phyloP scores from a whole-genome alignment of 2,113 vertebrate species.

The Ceyx cyanopectus region DNA sequence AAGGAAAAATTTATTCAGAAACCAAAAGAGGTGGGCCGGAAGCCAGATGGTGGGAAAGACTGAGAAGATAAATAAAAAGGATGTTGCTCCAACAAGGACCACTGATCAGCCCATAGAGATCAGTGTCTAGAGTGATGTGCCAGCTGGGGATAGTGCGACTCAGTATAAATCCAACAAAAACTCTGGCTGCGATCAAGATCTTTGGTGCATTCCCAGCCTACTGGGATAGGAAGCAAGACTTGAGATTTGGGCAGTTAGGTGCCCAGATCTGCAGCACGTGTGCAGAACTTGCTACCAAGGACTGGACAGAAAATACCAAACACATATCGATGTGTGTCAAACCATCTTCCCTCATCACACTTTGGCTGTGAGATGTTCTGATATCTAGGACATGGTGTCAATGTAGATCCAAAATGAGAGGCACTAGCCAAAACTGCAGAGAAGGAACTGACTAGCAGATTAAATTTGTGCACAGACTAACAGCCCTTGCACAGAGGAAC shows the following conservation, averaged over 20 bases:
- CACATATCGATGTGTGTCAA: background rate
- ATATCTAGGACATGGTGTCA: background rate
- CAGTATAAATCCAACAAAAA: background rate
- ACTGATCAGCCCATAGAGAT: background rate
- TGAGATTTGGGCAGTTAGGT: background rate
- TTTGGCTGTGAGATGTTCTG: background rate
- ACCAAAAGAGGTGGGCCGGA: background rate
- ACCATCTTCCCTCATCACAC: background rate
- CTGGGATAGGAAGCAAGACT: background rate
- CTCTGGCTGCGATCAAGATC: background rate
- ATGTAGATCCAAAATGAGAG: background rate
- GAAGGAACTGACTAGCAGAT: constrained; percentile 29
- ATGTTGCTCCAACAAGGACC: background rate
- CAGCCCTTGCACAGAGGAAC: background rate
- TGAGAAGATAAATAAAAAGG: background rate
- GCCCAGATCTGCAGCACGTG: background rate
- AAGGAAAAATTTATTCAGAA: constrained; percentile 8
- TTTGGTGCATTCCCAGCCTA: background rate
- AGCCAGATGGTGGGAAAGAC: background rate
- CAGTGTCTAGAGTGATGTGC: background rate
- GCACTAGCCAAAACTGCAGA: background rate
- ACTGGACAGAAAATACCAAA: background rate
- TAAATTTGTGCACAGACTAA: background rate
- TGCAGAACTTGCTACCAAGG: background rate
- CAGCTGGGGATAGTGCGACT: background rate